A percentile compares a stretch with the other conserved stretches of the same genome.
phyloP scores from a whole-genome alignment of 2,888 invertebrate species.

The Hirtodrosophila duncani region DNA sequence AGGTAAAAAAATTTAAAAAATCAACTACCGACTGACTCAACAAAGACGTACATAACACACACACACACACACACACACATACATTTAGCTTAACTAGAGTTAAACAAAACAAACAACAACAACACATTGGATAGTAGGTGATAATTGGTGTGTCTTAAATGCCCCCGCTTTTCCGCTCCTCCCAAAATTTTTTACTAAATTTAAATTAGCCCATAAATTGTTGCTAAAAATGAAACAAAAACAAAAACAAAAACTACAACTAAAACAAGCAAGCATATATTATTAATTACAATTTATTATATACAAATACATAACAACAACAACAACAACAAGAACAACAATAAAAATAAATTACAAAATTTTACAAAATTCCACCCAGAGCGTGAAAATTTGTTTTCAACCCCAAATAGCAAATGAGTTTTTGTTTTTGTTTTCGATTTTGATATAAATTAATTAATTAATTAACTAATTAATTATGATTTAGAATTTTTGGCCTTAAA shows the following conservation, averaged over 20 bases:
- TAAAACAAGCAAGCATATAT: constrained; percentile 28
- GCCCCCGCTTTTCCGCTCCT: constrained; percentile 8
- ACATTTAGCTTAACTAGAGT: constrained; percentile 51
- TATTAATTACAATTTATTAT: constrained; percentile 32
- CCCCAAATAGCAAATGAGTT: constrained; percentile 20
- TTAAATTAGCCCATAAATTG: constrained; percentile 39
- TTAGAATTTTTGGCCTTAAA: constrained; percentile 75
- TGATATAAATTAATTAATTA: neutral
- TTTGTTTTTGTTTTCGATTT: neutral
- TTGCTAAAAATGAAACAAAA: constrained; percentile 22
- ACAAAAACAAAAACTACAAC: constrained; percentile 5
- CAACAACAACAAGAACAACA: constrained; percentile 8
- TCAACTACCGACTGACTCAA: constrained; percentile 48
- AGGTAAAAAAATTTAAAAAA: constrained; percentile 11
- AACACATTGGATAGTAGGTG: constrained; percentile 67
- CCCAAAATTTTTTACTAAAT: constrained; percentile 44
- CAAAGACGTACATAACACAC: constrained; percentile 48
- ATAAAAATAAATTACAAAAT: constrained; percentile 41
- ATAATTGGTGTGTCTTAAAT: constrained; percentile 69
- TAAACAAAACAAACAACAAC: constrained; percentile 33
- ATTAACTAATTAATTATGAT: constrained; percentile 37
- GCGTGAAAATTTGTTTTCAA: constrained; percentile 8
- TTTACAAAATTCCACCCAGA: constrained; percentile 11
- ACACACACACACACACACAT: constrained; percentile 22
- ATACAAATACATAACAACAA: constrained; percentile 25